Evolutionary conservation across 2,113 vertebrate species (phyloP), one percentile per base, ranked within the genome.

Genomic region (Ailurus styani): DNA sequence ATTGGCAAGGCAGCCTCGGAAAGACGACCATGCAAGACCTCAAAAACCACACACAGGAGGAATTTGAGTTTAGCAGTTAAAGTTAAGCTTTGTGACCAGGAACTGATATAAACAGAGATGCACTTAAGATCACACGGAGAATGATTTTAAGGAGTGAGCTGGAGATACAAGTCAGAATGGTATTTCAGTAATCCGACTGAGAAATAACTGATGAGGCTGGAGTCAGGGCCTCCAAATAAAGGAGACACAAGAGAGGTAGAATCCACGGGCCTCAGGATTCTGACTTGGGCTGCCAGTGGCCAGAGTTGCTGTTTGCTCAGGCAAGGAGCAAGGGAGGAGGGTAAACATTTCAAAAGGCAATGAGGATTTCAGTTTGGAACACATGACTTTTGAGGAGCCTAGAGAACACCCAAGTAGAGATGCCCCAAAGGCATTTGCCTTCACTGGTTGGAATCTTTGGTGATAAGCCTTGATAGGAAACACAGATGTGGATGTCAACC

Each of bases 161-260:
- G 42, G 37, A 90, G 34, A 29, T n/a, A 42, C 7, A 57, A 55
- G 37, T 37, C 86, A 83, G 27, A 78, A 82, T 7, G 9, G 18
- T 55, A 89, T 62, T 92, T 75, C n/a, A 73, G 54, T 54, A 66
- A 91, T 17, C 62, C 52, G 79, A 18, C 14, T 73, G 70, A 96
- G 82, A 93, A 95, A 21, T 55, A 79, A 42, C 7, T n/a, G 37
- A 47, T 13, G 57, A 34, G n/a, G n/a, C 83, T 92, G 31, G 4
- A 73, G 64, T 79, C 13, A 47, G 62, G 29, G 62, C 37, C 45
- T 75, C 57, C 8, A 60, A 68, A 27, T 6, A 55, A n/a, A 86
- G 50, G 75, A 37, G 54, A 47, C 40, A 60, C 17, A 4, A 87
- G 17, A 42, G 29, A 81, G 47, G 52, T 0, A 79, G 82, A 64